Evolutionary conservation across 2,888 invertebrate species (phyloP).

Genomic region (Homarus gammarus): DNA sequence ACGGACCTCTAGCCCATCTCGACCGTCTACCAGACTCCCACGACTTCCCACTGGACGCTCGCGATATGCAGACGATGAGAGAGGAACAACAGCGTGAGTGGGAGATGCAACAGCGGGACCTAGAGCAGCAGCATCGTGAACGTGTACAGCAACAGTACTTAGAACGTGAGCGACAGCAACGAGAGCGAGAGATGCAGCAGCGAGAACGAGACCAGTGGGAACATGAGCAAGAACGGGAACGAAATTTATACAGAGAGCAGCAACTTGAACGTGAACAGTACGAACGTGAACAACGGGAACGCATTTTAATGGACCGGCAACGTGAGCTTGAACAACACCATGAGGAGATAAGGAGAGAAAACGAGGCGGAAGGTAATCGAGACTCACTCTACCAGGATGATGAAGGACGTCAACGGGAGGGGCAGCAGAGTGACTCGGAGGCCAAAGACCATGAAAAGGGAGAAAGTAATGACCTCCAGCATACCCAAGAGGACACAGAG

Average conservation of each 20-base stretch:
- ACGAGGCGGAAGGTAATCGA: background rate
- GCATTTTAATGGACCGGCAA: background rate
- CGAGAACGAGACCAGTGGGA: conserved; percentile 36
- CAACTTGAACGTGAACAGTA: conserved; percentile 27
- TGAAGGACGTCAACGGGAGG: background rate
- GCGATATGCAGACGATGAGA: conserved; percentile 39
- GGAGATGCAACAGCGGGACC: conserved; percentile 28
- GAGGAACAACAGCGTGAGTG: conserved; percentile 46
- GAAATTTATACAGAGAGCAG: conserved; percentile 39
- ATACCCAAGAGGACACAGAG: background rate
- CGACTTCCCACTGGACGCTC: conserved; percentile 51
- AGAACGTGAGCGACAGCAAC: conserved; percentile 37
- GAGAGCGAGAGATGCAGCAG: conserved; percentile 44
- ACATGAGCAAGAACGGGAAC: conserved; percentile 38
- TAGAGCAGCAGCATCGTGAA: conserved; percentile 46
- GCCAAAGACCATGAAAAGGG: conserved; percentile 1
- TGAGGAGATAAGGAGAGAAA: conserved; percentile 21
- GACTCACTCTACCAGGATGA: conserved; percentile 20
- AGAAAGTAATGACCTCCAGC: conserved; percentile 22
- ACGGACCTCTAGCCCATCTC: conserved; percentile 2
- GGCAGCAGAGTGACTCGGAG: background rate
- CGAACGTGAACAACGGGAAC: conserved; percentile 30
- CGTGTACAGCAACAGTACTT: conserved; percentile 14
- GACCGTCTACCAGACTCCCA: conserved; percentile 23
- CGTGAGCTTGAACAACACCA: conserved; percentile 6